Conservation (phyloP, 2,113 vertebrate species). For the Aepyceros melampus region DNA sequence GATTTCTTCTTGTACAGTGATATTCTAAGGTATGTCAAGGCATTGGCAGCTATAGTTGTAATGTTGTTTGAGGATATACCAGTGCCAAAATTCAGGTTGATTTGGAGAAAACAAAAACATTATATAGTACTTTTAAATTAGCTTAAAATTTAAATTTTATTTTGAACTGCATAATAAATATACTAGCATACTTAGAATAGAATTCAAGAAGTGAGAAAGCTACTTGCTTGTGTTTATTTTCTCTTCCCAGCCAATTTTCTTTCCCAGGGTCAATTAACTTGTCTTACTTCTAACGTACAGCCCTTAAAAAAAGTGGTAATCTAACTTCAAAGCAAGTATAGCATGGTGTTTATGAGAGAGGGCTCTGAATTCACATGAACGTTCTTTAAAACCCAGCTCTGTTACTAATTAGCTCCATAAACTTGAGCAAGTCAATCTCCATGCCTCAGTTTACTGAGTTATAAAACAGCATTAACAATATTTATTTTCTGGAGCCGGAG, state of each 20-base stretch:
- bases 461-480: not conserved
- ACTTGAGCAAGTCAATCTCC: not conserved
- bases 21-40: not conserved
- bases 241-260: not conserved
- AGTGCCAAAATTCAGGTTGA: conserved; percentile 12
- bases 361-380: not conserved
- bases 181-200: not conserved
- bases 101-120: not conserved
- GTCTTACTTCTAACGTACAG: not conserved
- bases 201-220: not conserved
- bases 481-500: not conserved
- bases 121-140: not conserved
- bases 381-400: not conserved
- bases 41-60: not conserved
- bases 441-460: conserved; percentile 12
- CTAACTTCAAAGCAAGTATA: conserved; percentile 17
- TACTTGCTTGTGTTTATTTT: conserved; percentile 13
- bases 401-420: not conserved
- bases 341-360: not conserved
- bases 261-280: not conserved
- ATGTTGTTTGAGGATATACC: not conserved
- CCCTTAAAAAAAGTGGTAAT: not conserved
- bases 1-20: not conserved
- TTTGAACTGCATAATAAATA: not conserved
- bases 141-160: conserved; percentile 5